Evolutionary conservation across 64 coral and sea anemone genomes (phyloP), one percentile per base, ranked within the genome.

Genomic region (Montipora capricornis): DNA sequence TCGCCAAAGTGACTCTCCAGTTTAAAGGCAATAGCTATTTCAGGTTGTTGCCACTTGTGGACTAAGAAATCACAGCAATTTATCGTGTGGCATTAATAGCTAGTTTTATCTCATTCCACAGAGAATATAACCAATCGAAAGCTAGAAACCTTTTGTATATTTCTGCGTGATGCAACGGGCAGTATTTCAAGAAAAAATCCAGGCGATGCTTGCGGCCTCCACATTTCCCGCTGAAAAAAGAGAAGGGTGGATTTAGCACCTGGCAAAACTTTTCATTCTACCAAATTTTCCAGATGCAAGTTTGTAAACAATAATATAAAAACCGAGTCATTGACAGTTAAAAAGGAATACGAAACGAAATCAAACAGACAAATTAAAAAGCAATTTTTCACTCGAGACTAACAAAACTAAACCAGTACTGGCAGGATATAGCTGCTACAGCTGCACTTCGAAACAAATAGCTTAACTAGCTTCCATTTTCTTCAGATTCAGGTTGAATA

Each of bases 231-330:
- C 61, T 4, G 3, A 66, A 66, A 66, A 66, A 66, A 66, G 1
- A 66, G 61, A 66, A 71, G 68, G 68, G 68, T 71, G 68, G 68
- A 71, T 71, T 71, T 13, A 71, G 68, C 68, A 3, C 68, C 68
- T 24, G 68, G 68, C 68, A 71, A 71, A 71, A 19, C 53, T 57
- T 57, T 3, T 57, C 3, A 57, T 57, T 57, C 53, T 57, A 57
- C 53, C 53, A 57, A 57, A 71, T 13, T 71, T 71, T 71, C n/a
- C 68, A 71, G 68, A 71, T 71, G n/a, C 68, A 71, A 71, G 68
- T 71, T 71, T 71, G 68, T 71, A 71, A 71, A 71, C 68, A 71
- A 71, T 71, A 71, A n/a, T 71, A 71, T 71, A 71, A 71, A 71
- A 20, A 71, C 68, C 68, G 5, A 71, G 68, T 71, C 68, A 71